phyloP scores from a whole-genome alignment of 2,113 vertebrate species.

The Syngnathus typhle region DNA sequence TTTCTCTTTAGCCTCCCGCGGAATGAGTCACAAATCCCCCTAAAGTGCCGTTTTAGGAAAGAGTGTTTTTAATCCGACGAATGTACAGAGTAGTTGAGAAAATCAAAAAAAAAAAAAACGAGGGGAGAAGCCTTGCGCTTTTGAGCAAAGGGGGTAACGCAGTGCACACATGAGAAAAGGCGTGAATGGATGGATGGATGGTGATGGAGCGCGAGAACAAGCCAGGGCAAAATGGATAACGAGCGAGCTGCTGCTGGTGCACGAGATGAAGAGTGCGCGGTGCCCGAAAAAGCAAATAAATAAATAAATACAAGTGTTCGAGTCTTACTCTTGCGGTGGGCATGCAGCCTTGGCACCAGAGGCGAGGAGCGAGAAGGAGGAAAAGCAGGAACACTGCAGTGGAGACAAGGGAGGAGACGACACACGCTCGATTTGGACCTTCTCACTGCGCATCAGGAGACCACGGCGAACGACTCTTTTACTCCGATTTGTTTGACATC shows the following conservation, averaged over 20 bases:
- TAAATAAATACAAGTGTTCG: slow-evolving; percentile 31
- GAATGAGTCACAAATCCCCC: slow-evolving; percentile 25
- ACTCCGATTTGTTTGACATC: slow-evolving; percentile 21
- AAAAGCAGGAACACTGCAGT: slow-evolving; percentile 58
- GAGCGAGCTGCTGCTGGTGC: slow-evolving; percentile 37
- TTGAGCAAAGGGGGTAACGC: slow-evolving; percentile 39
- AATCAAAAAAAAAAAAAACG: background rate
- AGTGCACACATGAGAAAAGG: slow-evolving; percentile 43
- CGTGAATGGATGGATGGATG: slow-evolving; percentile 51
- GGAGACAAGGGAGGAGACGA: slow-evolving; percentile 67
- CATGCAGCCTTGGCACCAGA: slow-evolving; percentile 47
- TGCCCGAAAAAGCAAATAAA: background rate
- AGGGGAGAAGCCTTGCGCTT: background rate
- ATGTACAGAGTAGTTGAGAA: slow-evolving; percentile 5
- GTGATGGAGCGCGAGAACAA: slow-evolving; percentile 36
- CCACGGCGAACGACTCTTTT: slow-evolving; percentile 39
- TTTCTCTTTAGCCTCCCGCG: slow-evolving; percentile 22
- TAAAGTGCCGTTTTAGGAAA: slow-evolving; percentile 18
- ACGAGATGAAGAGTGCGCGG: slow-evolving; percentile 26
- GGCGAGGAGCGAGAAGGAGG: slow-evolving; percentile 46
- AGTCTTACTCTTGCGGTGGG: slow-evolving; percentile 58
- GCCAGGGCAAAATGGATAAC: slow-evolving; percentile 52
- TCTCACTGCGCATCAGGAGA: slow-evolving; percentile 62
- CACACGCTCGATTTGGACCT: slow-evolving; percentile 51
- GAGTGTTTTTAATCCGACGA: slow-evolving; percentile 13